phyloP scores from a whole-genome alignment of 2,113 vertebrate species.

The Elgaria multicarinata region DNA sequence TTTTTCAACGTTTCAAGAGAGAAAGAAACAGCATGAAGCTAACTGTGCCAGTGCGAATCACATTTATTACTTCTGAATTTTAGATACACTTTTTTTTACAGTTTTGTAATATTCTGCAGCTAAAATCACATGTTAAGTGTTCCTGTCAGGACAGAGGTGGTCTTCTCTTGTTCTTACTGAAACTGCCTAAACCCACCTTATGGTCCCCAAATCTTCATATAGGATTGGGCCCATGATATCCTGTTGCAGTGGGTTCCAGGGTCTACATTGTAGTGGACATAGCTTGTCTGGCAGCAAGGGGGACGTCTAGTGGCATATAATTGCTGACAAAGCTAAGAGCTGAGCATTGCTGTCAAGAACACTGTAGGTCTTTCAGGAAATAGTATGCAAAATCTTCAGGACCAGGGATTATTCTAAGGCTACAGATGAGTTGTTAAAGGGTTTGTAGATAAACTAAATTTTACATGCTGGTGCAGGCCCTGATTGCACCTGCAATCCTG shows the following conservation, averaged over 20 bases:
- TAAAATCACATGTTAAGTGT: background rate
- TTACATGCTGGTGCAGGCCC: background rate
- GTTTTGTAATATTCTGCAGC: background rate
- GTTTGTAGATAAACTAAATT: background rate
- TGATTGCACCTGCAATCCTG: background rate
- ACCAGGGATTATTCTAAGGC: background rate
- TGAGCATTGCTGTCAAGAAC: background rate
- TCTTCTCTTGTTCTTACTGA: background rate
- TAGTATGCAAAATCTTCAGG: background rate
- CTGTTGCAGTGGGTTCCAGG: background rate
- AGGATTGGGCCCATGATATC: background rate
- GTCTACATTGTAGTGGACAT: background rate
- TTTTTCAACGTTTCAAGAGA: conserved; percentile 40
- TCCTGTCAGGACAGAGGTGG: background rate
- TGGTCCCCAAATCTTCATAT: background rate
- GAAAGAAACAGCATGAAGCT: background rate
- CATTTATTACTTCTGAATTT: conserved; percentile 20
- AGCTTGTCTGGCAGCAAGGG: no score
- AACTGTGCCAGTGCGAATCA: background rate
- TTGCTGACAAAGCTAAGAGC: background rate
- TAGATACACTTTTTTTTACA: background rate
- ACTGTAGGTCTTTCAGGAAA: background rate
- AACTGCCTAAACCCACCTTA: background rate
- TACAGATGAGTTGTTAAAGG: background rate
- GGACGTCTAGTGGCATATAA: background rate